Conservation (phyloP, 1,140 invertebrate species). For the Gryon sp. region DNA sequence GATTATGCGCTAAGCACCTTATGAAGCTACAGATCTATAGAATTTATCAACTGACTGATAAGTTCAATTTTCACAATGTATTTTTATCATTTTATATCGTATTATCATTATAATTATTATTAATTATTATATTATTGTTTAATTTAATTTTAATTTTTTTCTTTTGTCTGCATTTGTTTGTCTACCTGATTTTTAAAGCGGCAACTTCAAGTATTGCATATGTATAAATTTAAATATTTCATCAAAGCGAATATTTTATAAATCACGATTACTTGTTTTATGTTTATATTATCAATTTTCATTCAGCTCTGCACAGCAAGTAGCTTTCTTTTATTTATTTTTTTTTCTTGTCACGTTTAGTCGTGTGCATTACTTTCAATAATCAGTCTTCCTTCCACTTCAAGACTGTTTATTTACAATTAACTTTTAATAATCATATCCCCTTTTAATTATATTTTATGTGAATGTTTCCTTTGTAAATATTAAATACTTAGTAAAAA, state of each 20-base stretch:
- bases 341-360: too few relatives aligned
- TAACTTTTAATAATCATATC: conserved; percentile 19
- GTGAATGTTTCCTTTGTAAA: too few relatives aligned
- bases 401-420: conserved; percentile 41
- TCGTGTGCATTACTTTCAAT: conserved; percentile 48
- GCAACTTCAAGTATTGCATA: conserved; percentile 57
- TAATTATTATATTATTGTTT: conserved; percentile 29
- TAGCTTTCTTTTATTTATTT: conserved; percentile 2
- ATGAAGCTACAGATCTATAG: conserved; percentile 65
- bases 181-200: conserved; percentile 57
- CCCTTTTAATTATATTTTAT: too few relatives aligned
- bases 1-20: conserved; percentile 67
- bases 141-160: too few relatives aligned
- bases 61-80: conserved; percentile 62
- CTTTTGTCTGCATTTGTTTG: too few relatives aligned
- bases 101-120: conserved; percentile 26
- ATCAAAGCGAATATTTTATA: conserved; percentile 22
- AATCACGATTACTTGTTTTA: neutral
- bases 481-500: neutral
- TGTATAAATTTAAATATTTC: conserved; percentile 9
- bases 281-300: conserved; percentile 22
- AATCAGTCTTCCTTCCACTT: conserved; percentile 31
- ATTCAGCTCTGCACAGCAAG: conserved; percentile 56
- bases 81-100: conserved; percentile 38
- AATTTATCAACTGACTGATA: conserved; percentile 63